Percentiles rank a stretch among this genome's conserved stretches.
phyloP scores from a whole-genome alignment of 64 coral and sea anemone species.

The Dendrophyllia cribrosa region DNA sequence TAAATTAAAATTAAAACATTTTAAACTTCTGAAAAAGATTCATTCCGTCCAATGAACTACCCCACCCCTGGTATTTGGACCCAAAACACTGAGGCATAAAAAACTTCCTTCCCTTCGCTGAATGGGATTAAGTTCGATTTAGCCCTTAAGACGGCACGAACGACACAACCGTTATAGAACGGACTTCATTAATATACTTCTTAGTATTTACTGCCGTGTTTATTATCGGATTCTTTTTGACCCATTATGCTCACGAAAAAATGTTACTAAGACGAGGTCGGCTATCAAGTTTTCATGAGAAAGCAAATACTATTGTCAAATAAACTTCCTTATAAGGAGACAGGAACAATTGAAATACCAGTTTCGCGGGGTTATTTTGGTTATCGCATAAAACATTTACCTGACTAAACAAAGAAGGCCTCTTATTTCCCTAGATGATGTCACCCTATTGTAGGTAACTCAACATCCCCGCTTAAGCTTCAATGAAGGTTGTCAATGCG shows the following conservation, averaged over 20 bases:
- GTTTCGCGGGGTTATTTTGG: neutral
- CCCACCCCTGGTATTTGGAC: no score
- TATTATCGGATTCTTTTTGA: neutral
- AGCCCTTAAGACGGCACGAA: no score
- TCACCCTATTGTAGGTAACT: slow-evolving; percentile 49
- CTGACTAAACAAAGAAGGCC: neutral
- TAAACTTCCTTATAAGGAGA: slow-evolving; percentile 22
- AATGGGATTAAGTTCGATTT: no score
- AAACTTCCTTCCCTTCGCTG: no score
- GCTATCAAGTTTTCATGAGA: slow-evolving; percentile 47
- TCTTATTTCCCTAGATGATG: slow-evolving; percentile 44
- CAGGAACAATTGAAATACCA: slow-evolving; percentile 35
- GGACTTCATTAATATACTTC: no score
- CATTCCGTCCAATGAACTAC: no score
- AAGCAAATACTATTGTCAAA: slow-evolving; percentile 12
- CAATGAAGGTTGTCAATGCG: slow-evolving; percentile 22
- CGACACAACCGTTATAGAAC: no score
- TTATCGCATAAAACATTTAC: slow-evolving; percentile 27
- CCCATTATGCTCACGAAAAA: slow-evolving; percentile 44
- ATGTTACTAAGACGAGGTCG: neutral
- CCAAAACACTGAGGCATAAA: no score
- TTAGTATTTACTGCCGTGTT: no score
- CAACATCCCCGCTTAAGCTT: neutral
- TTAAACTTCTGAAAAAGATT: no score
- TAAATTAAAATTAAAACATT: no score